Evolutionary conservation across 2,888 invertebrate species (phyloP).

Genomic region (Scaptomyza reducta): DNA sequence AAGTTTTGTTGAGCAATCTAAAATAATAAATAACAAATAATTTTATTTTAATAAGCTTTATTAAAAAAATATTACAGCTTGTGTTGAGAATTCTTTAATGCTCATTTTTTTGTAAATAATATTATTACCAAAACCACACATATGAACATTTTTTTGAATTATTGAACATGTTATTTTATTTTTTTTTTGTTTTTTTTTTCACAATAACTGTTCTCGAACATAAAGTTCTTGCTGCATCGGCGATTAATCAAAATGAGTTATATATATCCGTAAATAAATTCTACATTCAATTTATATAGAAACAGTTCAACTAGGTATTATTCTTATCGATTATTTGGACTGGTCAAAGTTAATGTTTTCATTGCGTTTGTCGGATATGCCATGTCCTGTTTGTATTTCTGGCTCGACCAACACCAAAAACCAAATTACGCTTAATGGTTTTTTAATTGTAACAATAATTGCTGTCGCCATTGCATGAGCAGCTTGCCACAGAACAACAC

Average conservation of each 20-base stretch:
- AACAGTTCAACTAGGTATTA: slow-evolving; percentile 20
- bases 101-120: too few species aligned
- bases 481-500: slow-evolving; percentile 19
- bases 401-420: slow-evolving; percentile 26
- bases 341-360: slow-evolving; percentile 61
- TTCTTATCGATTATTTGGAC: slow-evolving; percentile 46
- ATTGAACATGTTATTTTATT: too few species aligned
- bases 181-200: background rate
- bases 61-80: too few species aligned
- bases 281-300: background rate
- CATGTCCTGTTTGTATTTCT: slow-evolving; percentile 34
- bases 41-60: too few species aligned
- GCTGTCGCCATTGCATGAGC: slow-evolving; percentile 71
- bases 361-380: slow-evolving; percentile 71
- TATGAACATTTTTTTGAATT: too few species aligned
- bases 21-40: too few species aligned
- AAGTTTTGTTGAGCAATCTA: too few species aligned
- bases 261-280: slow-evolving; percentile 3
- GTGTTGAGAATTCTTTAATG: too few species aligned
- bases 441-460: slow-evolving; percentile 83
- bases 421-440: slow-evolving; percentile 81
- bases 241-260: slow-evolving; percentile 29
- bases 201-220: background rate
- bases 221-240: background rate
- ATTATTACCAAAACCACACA: too few species aligned